phyloP scores from a whole-genome alignment of 2,888 invertebrate genomes.

The Ellobium chinense region DNA sequence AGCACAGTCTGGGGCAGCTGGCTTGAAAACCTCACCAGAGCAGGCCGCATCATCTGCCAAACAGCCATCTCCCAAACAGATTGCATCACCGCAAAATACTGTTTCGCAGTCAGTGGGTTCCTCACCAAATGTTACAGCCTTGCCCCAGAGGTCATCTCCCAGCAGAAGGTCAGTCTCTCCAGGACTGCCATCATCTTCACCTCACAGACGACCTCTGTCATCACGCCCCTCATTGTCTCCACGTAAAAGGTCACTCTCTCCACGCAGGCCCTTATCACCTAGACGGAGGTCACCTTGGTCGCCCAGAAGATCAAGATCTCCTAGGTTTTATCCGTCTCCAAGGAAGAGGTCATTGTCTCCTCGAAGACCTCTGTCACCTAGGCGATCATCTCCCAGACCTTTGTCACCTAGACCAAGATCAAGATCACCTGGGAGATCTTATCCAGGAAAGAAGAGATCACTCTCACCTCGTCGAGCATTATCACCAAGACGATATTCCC shows the following conservation, averaged over 20 bases:
- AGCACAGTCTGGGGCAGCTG: not conserved
- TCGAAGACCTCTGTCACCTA: conserved; percentile 19
- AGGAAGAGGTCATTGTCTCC: conserved; percentile 17
- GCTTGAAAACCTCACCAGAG: not conserved
- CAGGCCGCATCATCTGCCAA: not conserved
- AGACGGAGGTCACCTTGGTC: conserved; percentile 3
- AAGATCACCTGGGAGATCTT: conserved; percentile 9
- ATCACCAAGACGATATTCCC: conserved; percentile 11
- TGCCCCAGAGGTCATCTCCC: not conserved
- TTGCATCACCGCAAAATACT: not conserved
- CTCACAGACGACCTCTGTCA: not conserved
- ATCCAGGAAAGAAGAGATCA: conserved; percentile 28
- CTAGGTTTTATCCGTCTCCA: not conserved
- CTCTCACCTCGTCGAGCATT: conserved; percentile 23
- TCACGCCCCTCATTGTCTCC: not conserved
- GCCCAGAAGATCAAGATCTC: conserved; percentile 18
- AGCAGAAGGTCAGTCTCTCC: not conserved
- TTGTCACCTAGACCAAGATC: conserved; percentile 27
- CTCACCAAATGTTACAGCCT: not conserved
- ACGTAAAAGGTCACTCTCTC: not conserved
- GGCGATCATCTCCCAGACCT: not conserved
- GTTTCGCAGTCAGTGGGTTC: not conserved
- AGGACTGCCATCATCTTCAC: not conserved
- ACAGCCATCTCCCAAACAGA: not conserved
- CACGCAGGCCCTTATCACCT: not conserved